phyloP scores from a whole-genome alignment of 1,140 invertebrate species.

The Melipona quadrifasciata region DNA sequence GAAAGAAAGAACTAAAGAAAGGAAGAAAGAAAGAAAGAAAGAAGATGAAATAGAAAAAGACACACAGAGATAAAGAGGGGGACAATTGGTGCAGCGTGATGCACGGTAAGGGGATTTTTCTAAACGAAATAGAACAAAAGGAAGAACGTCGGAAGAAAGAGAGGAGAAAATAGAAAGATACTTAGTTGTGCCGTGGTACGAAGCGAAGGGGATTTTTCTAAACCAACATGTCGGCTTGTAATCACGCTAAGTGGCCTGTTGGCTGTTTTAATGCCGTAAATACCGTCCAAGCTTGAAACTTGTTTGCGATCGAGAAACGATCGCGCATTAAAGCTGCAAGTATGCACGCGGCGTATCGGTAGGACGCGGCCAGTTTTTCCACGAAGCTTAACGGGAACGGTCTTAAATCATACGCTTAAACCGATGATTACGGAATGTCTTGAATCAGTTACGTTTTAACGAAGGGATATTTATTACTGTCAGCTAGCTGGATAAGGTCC shows the following conservation, averaged over 20 bases:
- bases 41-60: too few species aligned
- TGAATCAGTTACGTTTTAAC: constrained; percentile 43
- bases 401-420: constrained; percentile 47
- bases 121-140: not conserved
- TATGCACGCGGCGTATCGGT: not conserved
- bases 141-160: too few species aligned
- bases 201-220: constrained; percentile 8
- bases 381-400: constrained; percentile 37
- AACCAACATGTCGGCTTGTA: constrained; percentile 31
- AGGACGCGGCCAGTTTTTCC: constrained; percentile 36
- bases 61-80: too few species aligned
- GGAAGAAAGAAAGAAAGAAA: too few species aligned
- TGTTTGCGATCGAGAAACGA: constrained; percentile 40
- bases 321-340: constrained; percentile 20
- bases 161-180: not conserved
- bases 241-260: constrained; percentile 40
- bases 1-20: too few species aligned
- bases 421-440: constrained; percentile 41
- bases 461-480: constrained; percentile 33
- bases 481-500: not conserved
- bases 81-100: too few species aligned
- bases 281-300: constrained; percentile 9
- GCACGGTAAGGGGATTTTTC: too few species aligned
- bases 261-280: constrained; percentile 33
- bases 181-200: not conserved